A percentile compares a stretch with the other conserved stretches of the same genome.
Evolutionary conservation across 2,113 vertebrate genomes (phyloP).

Genomic region (Mirza zaza): DNA sequence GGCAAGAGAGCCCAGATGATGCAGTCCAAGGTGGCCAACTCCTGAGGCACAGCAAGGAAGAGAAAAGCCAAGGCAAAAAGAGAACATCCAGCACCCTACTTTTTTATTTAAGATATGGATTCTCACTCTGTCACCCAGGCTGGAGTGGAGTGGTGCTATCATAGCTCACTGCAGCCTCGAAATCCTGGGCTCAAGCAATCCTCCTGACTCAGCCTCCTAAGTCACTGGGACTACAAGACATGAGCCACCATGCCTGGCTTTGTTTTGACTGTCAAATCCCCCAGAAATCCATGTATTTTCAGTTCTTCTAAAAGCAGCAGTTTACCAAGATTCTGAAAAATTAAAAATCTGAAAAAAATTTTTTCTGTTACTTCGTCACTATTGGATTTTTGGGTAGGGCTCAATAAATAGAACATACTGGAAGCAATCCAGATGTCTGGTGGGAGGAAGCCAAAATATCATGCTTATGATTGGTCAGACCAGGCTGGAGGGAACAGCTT

Average conservation of each 20-base stretch:
- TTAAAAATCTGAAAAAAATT: neutral
- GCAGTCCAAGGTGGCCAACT: neutral
- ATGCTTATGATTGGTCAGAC: neutral
- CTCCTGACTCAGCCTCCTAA: too few relatives aligned
- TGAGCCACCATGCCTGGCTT: too few relatives aligned
- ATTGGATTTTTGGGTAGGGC: neutral
- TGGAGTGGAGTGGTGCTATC: too few relatives aligned
- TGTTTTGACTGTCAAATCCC: neutral
- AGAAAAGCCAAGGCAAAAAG: neutral
- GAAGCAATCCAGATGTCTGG: neutral
- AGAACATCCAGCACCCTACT: neutral
- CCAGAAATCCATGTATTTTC: neutral
- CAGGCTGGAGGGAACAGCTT: neutral
- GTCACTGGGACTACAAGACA: too few relatives aligned
- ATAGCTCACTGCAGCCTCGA: too few relatives aligned
- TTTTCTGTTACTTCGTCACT: neutral
- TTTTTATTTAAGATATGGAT: too few relatives aligned
- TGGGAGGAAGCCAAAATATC: neutral
- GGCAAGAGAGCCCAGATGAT: neutral
- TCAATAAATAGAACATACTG: neutral
- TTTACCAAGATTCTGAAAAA: conserved; percentile 18
- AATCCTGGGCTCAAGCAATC: too few relatives aligned
- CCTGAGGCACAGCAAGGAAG: neutral
- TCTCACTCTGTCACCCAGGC: too few relatives aligned
- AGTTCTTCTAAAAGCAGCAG: neutral